Conservation (phyloP, 1,140 invertebrate genomes). For the Condylostylus longicornis region DNA sequence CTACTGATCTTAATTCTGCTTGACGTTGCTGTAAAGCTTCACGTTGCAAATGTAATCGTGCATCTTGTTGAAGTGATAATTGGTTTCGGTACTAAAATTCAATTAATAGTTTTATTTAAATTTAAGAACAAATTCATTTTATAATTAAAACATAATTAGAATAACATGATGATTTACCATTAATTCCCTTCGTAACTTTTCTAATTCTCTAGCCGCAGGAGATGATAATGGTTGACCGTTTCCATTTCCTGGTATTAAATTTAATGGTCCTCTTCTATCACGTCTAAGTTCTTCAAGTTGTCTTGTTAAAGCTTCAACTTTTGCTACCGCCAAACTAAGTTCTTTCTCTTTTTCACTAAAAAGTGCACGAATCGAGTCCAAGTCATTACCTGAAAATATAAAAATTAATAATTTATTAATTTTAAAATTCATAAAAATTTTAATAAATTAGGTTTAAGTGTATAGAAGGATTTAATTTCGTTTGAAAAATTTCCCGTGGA, state of each 20-base stretch:
- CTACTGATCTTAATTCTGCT: constrained; percentile 79
- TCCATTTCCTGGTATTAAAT: constrained; percentile 23
- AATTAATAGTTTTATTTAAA: neutral
- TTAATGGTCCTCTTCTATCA: constrained; percentile 38
- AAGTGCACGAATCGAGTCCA: constrained; percentile 85
- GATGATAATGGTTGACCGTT: constrained; percentile 41
- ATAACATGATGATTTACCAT: constrained; percentile 50
- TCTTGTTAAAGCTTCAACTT: constrained; percentile 85
- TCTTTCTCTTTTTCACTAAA: constrained; percentile 98
- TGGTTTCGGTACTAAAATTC: constrained; percentile 79
- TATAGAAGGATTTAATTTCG: too few relatives aligned
- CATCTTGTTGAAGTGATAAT: constrained; percentile 86
- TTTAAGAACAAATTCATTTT: constrained; percentile 1
- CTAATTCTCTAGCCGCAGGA: constrained; percentile 67
- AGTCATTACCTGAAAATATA: constrained; percentile 61
- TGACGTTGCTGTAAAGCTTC: constrained; percentile 71
- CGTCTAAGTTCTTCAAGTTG: constrained; percentile 79
- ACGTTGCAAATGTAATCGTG: constrained; percentile 67
- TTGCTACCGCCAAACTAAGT: constrained; percentile 81
- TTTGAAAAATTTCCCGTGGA: too few relatives aligned
- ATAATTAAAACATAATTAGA: neutral
- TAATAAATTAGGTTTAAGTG: too few relatives aligned
- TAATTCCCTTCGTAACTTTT: constrained; percentile 76
- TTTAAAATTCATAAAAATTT: too few relatives aligned
- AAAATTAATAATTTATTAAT: too few relatives aligned